Percentiles rank a stretch among this genome's conserved stretches.
These are phyloP conservation scores for cat (Felis catus) DNA, from an alignment of 2,113 vertebrate genomes.

Conservation along the genomic window F.catus_Fca126_mat1.0 CM031424.1:79292001-79292500, in stretches of 20 bases:
- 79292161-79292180: neutral
- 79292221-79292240: neutral
- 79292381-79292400: neutral
- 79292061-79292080: neutral
- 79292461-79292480: neutral
- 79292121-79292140: neutral
- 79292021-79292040: neutral
- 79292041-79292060: constrained; percentile 2
- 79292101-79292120: neutral
- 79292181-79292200: neutral
- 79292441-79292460: neutral
- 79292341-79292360: neutral
- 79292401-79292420: neutral
- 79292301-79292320: neutral
- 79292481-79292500: neutral
- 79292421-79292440: neutral
- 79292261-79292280: neutral
- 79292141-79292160: neutral
- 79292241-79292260: neutral
- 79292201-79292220: neutral
- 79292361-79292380: neutral
- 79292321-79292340: neutral
- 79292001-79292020: constrained; percentile 4
- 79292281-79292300: neutral
- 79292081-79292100: neutral